Evolutionary conservation across 2,888 invertebrate genomes (phyloP), one percentile per base, ranked within the genome.

Genomic region (Dinocampus coccinellae): DNA sequence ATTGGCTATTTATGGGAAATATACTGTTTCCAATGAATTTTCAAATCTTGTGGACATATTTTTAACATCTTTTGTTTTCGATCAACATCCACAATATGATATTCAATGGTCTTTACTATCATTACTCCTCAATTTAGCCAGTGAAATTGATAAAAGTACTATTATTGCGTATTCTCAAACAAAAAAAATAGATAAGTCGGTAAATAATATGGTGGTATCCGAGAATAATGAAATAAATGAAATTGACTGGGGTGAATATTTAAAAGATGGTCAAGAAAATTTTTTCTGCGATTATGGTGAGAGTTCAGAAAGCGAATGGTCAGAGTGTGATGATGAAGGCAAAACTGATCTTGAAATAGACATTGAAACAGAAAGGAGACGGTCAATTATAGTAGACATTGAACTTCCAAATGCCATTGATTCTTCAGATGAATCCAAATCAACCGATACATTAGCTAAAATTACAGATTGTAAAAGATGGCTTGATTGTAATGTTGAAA

Each of bases 101-200:
- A 78, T 90, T 0, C 89, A 90, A 73, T 90, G 90, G 89, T 84
- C 88, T 0, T 70, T 90, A 42, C 74, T 90, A 6, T 88, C 89
- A 24, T 84, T 90, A 13, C 75, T 90, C 3, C 75, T 90, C 1
- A 80, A 87, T 73, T 75, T 90, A 10, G 84, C 90, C 0, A 81
- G 77, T 36, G 85, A 87, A 73, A 86, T 84, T 2, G 77, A 77
- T 60, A 83, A 84, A 39, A 81, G n/a, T n/a, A n/a, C 82, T 0
- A 80, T 80, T 69, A 65, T 85, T 11, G 78, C 77, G 11, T 80
- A 72, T 76, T 77, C 82, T 9, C 79, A 74, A 55, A 74, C 79
- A 3, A 76, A 74, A 0, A 76, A 74, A 20, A 72, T 75, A 24
- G 82, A 84, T 62, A 75, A 73, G 22, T 80, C 73, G 65, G 72